Conservation (phyloP, 92 coral and sea anemone genomes). For the Siderastrea radians region DNA sequence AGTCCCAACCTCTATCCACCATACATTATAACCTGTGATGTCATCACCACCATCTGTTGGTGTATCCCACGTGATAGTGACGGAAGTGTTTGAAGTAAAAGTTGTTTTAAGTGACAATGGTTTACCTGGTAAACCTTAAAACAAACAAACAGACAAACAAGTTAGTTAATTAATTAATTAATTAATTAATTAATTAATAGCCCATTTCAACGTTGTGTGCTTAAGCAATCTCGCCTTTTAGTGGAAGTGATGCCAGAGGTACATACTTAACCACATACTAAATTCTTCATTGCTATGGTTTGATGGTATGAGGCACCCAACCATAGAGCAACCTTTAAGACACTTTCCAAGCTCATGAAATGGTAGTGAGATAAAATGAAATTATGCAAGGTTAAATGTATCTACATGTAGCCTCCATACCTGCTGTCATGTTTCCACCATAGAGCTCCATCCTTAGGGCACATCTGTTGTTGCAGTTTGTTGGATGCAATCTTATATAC, state of each 20-base stretch:
- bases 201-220: too few relatives aligned
- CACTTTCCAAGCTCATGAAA: too few relatives aligned
- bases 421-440: slow-evolving; percentile 74
- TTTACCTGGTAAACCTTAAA: slow-evolving; percentile 25
- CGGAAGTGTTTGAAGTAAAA: not conserved
- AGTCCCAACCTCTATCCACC: slow-evolving; percentile 11
- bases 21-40: slow-evolving; percentile 27
- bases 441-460: slow-evolving; percentile 81
- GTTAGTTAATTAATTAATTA: too few relatives aligned
- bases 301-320: too few relatives aligned
- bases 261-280: too few relatives aligned
- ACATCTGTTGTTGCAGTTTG: slow-evolving; percentile 29
- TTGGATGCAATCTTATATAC: slow-evolving; percentile 73
- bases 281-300: too few relatives aligned
- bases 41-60: slow-evolving; percentile 17
- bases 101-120: not conserved
- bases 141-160: too few relatives aligned
- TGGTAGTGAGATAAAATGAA: too few relatives aligned
- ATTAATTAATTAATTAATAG: too few relatives aligned
- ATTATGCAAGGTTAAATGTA: not conserved
- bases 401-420: not conserved
- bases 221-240: too few relatives aligned
- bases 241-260: too few relatives aligned
- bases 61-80: slow-evolving; percentile 15
- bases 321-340: too few relatives aligned